Conservation (phyloP, 64 coral and sea anemone species). For the Hydrozoanthus tunicans region DNA sequence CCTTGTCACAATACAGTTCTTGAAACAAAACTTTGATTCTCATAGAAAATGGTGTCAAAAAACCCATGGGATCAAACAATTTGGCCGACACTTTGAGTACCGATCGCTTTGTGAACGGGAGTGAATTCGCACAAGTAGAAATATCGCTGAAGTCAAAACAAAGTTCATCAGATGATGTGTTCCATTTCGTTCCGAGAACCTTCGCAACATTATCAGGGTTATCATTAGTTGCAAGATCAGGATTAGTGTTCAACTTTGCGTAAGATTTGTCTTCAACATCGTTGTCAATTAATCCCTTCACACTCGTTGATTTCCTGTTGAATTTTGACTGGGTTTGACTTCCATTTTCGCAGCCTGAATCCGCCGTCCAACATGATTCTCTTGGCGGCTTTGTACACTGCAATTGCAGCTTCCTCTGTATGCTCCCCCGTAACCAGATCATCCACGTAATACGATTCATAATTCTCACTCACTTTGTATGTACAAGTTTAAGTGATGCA, state of each 20-base stretch:
- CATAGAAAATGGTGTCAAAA: conserved; percentile 19
- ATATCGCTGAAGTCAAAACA: conserved; percentile 23
- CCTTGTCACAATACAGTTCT: conserved; percentile 23
- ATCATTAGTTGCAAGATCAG: not conserved
- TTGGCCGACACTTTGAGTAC: conserved; percentile 28
- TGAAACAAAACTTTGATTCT: conserved; percentile 38
- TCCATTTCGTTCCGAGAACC: conserved; percentile 42
- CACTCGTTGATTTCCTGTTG: not conserved
- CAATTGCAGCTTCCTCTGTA: not conserved
- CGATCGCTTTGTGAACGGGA: conserved; percentile 25
- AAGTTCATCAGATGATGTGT: conserved; percentile 31
- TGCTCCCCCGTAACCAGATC: conserved; percentile 13
- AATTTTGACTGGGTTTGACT: not conserved
- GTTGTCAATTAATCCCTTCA: not conserved
- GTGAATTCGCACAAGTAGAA: not conserved
- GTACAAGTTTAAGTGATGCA: conserved; percentile 52
- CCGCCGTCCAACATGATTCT: conserved; percentile 1
- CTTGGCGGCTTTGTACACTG: not conserved
- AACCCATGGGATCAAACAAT: conserved; percentile 41
- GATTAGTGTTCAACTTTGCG: conserved; percentile 4
- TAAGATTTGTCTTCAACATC: conserved; percentile 24
- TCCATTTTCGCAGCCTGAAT: conserved; percentile 27
- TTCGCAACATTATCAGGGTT: conserved; percentile 12
- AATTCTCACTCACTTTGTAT: conserved; percentile 27
- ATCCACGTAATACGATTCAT: conserved; percentile 24